Conservation (phyloP, 2,888 invertebrate genomes). For the Xestia ashworthii region DNA sequence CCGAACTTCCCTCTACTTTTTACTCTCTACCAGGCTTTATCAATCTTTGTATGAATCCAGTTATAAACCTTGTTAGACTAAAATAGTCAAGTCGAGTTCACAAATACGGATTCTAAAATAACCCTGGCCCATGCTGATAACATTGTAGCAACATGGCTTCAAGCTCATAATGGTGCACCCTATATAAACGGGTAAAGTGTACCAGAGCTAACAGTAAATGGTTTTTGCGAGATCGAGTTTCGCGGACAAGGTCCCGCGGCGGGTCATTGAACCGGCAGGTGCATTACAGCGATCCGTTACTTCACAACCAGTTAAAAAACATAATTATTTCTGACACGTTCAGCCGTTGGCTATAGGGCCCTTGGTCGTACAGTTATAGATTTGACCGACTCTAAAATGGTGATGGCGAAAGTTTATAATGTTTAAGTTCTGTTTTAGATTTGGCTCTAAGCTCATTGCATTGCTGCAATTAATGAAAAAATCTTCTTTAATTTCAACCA, state of each 20-base stretch:
- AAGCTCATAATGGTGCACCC: conserved; percentile 20
- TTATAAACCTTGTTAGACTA: not conserved
- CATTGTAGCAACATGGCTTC: not conserved
- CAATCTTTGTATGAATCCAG: not conserved
- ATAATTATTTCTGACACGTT: conserved; percentile 44
- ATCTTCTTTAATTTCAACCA: not conserved
- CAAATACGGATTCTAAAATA: conserved; percentile 3
- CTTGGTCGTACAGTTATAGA: conserved; percentile 17
- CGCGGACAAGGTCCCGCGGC: conserved; percentile 72
- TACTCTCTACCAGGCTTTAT: too few relatives aligned
- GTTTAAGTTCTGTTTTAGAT: not conserved
- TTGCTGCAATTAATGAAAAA: not conserved
- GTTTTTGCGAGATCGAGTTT: conserved; percentile 81
- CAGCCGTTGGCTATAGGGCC: conserved; percentile 45
- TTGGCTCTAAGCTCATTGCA: not conserved
- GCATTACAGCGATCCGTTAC: conserved; percentile 69
- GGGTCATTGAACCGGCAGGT: conserved; percentile 72
- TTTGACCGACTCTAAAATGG: conserved; percentile 18
- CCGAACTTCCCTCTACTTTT: too few relatives aligned
- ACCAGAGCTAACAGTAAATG: conserved; percentile 73
- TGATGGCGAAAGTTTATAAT: conserved; percentile 5
- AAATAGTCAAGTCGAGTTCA: not conserved
- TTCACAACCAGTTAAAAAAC: conserved; percentile 63
- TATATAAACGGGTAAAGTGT: conserved; percentile 30
- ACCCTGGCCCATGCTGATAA: not conserved